Evolutionary conservation across 1,140 invertebrate genomes (phyloP).

Genomic region (Saccostrea echinata): DNA sequence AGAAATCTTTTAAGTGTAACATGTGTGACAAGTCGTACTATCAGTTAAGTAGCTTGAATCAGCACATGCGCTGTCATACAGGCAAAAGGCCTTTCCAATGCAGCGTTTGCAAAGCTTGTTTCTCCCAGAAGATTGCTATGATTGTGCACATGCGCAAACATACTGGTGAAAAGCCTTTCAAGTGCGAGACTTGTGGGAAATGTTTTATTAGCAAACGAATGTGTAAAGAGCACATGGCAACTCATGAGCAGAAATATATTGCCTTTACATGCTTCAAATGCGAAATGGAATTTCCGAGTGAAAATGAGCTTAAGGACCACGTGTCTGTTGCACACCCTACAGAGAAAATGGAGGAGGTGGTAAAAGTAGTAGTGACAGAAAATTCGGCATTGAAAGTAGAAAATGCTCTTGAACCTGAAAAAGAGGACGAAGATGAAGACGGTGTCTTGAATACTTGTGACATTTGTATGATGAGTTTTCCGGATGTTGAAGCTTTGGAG

Average conservation of each 20-base stretch:
- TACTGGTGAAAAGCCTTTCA: conserved; percentile 88
- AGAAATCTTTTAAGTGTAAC: conserved; percentile 97
- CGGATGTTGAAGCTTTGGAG: background rate
- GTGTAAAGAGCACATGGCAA: conserved; percentile 29
- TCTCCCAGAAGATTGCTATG: conserved; percentile 46
- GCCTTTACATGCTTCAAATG: background rate
- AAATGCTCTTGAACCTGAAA: background rate
- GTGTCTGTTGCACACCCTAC: background rate
- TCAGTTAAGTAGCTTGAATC: conserved; percentile 97
- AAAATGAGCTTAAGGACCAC: background rate
- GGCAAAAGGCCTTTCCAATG: conserved; percentile 94
- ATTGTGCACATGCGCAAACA: conserved; percentile 50
- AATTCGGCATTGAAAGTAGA: background rate
- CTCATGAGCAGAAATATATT: conserved; percentile 21
- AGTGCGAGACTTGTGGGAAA: conserved; percentile 90
- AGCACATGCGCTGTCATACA: conserved; percentile 95
- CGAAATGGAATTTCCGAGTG: background rate
- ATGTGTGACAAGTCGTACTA: conserved; percentile 97
- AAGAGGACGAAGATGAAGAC: conserved; percentile 11
- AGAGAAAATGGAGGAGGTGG: conserved; percentile 1
- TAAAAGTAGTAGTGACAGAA: background rate
- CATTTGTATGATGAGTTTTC: conserved; percentile 32
- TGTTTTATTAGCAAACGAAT: conserved; percentile 48
- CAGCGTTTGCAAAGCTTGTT: conserved; percentile 84
- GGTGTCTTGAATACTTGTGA: conserved; percentile 19